Conservation (phyloP, 1,140 invertebrate species). For the Lordiphosa mommai region DNA sequence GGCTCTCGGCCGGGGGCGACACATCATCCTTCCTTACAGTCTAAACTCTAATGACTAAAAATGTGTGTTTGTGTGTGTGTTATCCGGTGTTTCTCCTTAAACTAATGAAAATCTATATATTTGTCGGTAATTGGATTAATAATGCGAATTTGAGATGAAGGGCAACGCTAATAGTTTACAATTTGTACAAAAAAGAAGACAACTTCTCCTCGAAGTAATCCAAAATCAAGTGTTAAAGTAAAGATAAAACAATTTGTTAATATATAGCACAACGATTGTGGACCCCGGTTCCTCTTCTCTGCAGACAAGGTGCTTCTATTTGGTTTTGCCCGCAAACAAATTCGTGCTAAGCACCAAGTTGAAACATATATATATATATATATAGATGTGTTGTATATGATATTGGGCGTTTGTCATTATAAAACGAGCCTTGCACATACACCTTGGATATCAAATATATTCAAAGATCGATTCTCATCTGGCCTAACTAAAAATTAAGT, state of each 20-base stretch:
- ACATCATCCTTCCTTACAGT: constrained; percentile 29
- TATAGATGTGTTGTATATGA: too few species aligned
- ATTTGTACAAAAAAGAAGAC: constrained; percentile 38
- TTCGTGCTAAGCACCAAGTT: constrained; percentile 63
- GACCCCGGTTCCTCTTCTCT: constrained; percentile 5
- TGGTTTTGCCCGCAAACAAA: constrained; percentile 61
- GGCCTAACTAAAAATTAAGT: constrained; percentile 82
- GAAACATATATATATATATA: constrained; percentile 28
- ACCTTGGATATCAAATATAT: constrained; percentile 24
- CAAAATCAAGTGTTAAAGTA: constrained; percentile 29
- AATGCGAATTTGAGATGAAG: constrained; percentile 27
- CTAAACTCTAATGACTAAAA: constrained; percentile 59
- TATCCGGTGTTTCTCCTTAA: constrained; percentile 37
- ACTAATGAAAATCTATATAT: constrained; percentile 39
- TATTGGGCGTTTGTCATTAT: constrained; percentile 25
- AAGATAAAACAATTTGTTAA: constrained; percentile 42
- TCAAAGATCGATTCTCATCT: background rate
- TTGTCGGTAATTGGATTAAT: constrained; percentile 10
- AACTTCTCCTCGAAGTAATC: constrained; percentile 4
- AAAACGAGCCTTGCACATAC: constrained; percentile 44
- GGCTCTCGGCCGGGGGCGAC: background rate
- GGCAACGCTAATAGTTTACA: constrained; percentile 34
- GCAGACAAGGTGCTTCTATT: constrained; percentile 34
- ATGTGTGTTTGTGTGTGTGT: constrained; percentile 20
- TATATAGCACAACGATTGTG: constrained; percentile 26